phyloP scores from a whole-genome alignment of 2,113 vertebrate genomes.

The Prunella fulvescens region DNA sequence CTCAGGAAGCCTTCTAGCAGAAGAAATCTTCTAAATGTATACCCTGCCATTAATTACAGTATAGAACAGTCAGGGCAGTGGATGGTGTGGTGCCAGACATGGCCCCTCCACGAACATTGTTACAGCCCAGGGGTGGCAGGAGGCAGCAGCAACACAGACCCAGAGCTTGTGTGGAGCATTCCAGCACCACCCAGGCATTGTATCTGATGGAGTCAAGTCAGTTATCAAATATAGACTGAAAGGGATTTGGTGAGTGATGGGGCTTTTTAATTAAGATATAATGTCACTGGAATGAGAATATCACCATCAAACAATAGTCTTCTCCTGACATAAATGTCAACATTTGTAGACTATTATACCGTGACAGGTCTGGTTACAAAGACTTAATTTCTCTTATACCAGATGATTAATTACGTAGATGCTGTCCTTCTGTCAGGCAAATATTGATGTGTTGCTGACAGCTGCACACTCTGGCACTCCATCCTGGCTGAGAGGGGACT shows the following conservation, averaged over 20 bases:
- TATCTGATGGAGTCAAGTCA: not conserved
- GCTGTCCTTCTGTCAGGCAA: conserved; percentile 52
- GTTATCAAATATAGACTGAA: not conserved
- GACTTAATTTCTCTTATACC: conserved; percentile 45
- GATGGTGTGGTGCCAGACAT: not conserved
- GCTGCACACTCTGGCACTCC: not conserved
- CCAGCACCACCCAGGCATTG: not conserved
- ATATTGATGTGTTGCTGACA: conserved; percentile 12
- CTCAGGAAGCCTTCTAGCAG: not conserved
- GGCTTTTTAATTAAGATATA: conserved; percentile 61
- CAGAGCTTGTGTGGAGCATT: not conserved
- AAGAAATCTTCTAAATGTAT: not conserved
- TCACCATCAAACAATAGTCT: conserved; percentile 55
- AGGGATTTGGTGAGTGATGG: conserved; percentile 39
- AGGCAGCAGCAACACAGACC: not conserved
- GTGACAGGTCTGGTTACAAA: conserved; percentile 13
- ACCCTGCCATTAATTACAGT: not conserved
- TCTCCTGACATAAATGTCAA: conserved; percentile 60
- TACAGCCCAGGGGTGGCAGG: not conserved
- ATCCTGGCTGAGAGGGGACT: not conserved
- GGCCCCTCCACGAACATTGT: not conserved
- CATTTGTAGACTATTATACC: conserved; percentile 51
- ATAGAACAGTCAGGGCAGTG: not conserved
- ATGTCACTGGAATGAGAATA: conserved; percentile 41
- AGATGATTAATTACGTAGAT: conserved; percentile 66